These are phyloP conservation scores for Phodopus roborovskii DNA, from an alignment of 2,113 vertebrate species.

Conservation along the genomic window DNA sequence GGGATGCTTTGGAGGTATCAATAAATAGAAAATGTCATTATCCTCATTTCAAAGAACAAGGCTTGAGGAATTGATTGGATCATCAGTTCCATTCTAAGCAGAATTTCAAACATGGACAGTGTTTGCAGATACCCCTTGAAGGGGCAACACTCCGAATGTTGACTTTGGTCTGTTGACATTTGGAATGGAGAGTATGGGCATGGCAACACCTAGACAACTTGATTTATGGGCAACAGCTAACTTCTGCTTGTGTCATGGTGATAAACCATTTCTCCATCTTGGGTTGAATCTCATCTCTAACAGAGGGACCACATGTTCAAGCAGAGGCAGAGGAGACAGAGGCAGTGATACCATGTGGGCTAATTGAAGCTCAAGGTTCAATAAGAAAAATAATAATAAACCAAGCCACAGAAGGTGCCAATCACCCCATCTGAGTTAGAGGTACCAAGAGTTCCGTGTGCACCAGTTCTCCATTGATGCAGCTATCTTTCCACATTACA, in stretches of 20 bases:
- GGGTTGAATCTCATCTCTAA: slow-evolving; percentile 70
- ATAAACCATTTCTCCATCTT: slow-evolving; percentile 80
- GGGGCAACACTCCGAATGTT: slow-evolving; percentile 71
- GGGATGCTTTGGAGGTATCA: slow-evolving; percentile 51
- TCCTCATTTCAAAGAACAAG: slow-evolving; percentile 76
- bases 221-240: slow-evolving; percentile 82
- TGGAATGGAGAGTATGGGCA: slow-evolving; percentile 65
- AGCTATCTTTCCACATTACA: background rate
- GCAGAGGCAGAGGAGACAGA: background rate
- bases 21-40: slow-evolving; percentile 76
- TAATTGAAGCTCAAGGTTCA: background rate
- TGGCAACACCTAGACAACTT: slow-evolving; percentile 64
- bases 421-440: no score
- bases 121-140: slow-evolving; percentile 74
- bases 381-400: background rate
- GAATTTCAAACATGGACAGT: slow-evolving; percentile 80
- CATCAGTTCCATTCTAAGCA: slow-evolving; percentile 83
- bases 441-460: accelerated
- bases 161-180: slow-evolving; percentile 68
- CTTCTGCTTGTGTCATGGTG: slow-evolving; percentile 78
- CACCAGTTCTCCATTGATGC: background rate
- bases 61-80: slow-evolving; percentile 78
- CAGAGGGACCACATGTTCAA: slow-evolving; percentile 50
- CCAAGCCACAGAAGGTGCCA: background rate
- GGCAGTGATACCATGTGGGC: background rate